phyloP scores from a whole-genome alignment of 1,140 invertebrate genomes.

The Drosophila willistoni region DNA sequence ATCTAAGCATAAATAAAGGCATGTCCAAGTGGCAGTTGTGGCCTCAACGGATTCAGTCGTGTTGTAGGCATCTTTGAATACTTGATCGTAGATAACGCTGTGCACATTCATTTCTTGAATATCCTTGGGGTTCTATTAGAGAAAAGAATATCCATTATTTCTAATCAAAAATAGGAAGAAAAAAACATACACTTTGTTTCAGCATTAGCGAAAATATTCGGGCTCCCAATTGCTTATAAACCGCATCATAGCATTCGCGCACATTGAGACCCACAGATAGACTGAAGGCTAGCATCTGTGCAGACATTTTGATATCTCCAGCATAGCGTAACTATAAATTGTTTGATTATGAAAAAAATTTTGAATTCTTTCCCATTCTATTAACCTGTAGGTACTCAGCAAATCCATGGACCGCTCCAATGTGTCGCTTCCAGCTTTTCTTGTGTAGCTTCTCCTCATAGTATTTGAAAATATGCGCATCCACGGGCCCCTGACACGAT shows the following conservation, averaged over 20 bases:
- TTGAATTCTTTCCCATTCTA: not conserved
- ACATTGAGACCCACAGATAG: slow-evolving; percentile 63
- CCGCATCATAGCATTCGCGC: slow-evolving; percentile 45
- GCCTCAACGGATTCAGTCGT: slow-evolving; percentile 52
- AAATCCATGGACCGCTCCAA: slow-evolving; percentile 61
- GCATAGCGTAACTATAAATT: slow-evolving; percentile 36
- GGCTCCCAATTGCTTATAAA: slow-evolving; percentile 56
- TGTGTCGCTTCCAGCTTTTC: slow-evolving; percentile 58
- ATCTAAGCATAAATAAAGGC: slow-evolving; percentile 61
- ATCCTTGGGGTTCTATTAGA: slow-evolving; percentile 34
- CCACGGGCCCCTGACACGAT: slow-evolving; percentile 12
- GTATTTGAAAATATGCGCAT: slow-evolving; percentile 44
- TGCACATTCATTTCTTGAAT: slow-evolving; percentile 63
- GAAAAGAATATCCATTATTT: not conserved
- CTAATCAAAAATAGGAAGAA: too few species aligned
- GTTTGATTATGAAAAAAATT: not conserved
- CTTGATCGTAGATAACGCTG: slow-evolving; percentile 62
- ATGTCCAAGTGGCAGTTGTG: slow-evolving; percentile 51
- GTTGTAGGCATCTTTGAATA: slow-evolving; percentile 53
- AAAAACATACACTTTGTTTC: slow-evolving; percentile 41
- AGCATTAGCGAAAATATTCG: slow-evolving; percentile 54
- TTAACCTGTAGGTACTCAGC: slow-evolving; percentile 57
- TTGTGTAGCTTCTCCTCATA: slow-evolving; percentile 56
- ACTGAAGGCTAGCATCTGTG: slow-evolving; percentile 47
- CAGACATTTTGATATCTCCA: slow-evolving; percentile 39